phyloP scores from a whole-genome alignment of 2,888 invertebrate species.

The Gisinianus flammeolus region DNA sequence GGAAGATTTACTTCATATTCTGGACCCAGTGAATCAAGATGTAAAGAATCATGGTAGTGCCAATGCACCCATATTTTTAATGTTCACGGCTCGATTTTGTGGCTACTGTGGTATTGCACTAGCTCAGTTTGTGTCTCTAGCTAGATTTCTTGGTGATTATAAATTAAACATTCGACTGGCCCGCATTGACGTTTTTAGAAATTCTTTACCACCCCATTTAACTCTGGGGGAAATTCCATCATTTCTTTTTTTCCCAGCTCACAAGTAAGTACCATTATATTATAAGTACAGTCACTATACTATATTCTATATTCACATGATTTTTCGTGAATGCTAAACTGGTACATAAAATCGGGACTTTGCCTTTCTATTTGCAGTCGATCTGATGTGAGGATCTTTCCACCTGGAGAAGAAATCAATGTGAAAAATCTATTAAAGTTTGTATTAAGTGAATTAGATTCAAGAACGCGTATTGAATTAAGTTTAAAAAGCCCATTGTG shows the following conservation, averaged over 20 bases:
- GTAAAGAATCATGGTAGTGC: no score
- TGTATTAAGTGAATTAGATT: conserved; percentile 53
- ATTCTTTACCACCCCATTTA: conserved; percentile 51
- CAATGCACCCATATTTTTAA: conserved; percentile 43
- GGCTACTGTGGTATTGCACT: conserved; percentile 54
- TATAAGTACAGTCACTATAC: no score
- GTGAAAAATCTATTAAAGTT: conserved; percentile 51
- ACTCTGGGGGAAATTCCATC: conserved; percentile 53
- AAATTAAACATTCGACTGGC: conserved; percentile 48
- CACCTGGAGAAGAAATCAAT: conserved; percentile 48
- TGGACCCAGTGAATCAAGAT: neutral
- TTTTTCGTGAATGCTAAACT: neutral
- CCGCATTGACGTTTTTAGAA: conserved; percentile 54
- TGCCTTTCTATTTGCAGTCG: conserved; percentile 43
- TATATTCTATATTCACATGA: no score
- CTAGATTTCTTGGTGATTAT: conserved; percentile 50
- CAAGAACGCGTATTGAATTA: conserved; percentile 48
- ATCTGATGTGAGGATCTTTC: conserved; percentile 49
- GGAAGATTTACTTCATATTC: neutral
- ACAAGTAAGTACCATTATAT: conserved; percentile 47
- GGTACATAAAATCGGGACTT: neutral
- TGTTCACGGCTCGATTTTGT: conserved; percentile 57
- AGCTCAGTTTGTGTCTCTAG: conserved; percentile 51
- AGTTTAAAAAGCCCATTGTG: conserved; percentile 52
- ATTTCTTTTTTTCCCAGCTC: conserved; percentile 50